Percentiles rank a stretch among this genome's conserved stretches.
Evolutionary conservation across 2,888 invertebrate genomes (phyloP).

Genomic region (Mythimna pallens): DNA sequence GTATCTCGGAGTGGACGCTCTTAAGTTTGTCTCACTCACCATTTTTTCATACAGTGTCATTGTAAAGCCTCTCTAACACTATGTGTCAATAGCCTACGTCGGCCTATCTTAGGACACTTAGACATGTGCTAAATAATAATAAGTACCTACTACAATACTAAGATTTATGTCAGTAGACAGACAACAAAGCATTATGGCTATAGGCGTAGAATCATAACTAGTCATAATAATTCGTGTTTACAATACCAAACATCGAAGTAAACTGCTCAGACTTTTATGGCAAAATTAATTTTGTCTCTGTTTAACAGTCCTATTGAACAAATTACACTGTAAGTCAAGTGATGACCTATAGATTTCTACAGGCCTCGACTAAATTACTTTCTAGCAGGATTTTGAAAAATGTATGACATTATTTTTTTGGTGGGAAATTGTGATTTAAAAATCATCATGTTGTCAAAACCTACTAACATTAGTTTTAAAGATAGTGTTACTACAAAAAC

Average conservation of each 20-base stretch:
- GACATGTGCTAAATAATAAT: conserved; percentile 3
- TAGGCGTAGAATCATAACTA: conserved; percentile 37
- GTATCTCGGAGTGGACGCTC: no score
- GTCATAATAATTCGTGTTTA: conserved; percentile 29
- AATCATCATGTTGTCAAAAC: no score
- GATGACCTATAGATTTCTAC: no score
- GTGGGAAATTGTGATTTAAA: no score
- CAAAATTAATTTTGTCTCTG: conserved; percentile 2
- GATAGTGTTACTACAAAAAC: no score
- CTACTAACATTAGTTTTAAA: no score
- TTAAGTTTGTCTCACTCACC: no score
- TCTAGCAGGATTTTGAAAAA: no score
- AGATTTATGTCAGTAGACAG: conserved; percentile 16
- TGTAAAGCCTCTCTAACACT: background rate
- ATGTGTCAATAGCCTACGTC: background rate
- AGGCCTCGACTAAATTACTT: no score
- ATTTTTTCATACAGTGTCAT: no score
- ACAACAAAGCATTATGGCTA: conserved; percentile 41
- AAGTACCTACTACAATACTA: background rate
- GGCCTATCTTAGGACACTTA: background rate
- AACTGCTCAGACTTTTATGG: background rate
- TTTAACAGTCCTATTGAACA: background rate
- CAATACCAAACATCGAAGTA: conserved; percentile 28
- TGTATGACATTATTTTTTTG: no score
- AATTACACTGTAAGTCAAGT: background rate